These are phyloP conservation scores for Parazoanthus darwini DNA, from an alignment of 92 coral and sea anemone genomes.

Conservation along the genomic window DNA sequence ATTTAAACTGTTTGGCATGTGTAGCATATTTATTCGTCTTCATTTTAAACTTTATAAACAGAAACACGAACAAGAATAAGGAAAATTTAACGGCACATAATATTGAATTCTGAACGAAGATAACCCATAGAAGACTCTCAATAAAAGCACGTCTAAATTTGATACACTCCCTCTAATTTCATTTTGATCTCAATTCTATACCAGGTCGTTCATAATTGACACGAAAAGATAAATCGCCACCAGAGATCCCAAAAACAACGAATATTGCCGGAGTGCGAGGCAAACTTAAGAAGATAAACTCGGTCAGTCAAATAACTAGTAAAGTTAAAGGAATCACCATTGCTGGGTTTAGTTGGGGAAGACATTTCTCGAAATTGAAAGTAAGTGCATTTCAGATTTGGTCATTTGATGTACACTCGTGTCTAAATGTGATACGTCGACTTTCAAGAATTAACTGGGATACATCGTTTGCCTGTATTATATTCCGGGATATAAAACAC, in stretches of 20 bases:
- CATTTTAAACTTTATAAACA: conserved; percentile 19
- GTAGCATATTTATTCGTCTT: conserved; percentile 14
- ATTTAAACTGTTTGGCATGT: conserved; percentile 1
- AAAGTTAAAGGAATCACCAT: neutral
- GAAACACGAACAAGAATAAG: conserved; percentile 17
- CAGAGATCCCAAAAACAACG: neutral
- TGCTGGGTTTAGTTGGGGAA: too few species aligned
- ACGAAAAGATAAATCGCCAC: neutral
- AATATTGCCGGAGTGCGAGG: neutral
- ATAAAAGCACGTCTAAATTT: conserved; percentile 26
- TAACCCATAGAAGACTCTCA: conserved; percentile 13
- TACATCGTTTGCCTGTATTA: too few species aligned
- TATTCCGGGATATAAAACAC: too few species aligned
- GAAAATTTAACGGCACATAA: neutral
- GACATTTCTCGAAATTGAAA: too few species aligned
- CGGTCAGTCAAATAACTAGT: neutral
- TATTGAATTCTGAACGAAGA: conserved; percentile 39
- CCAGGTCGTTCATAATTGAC: conserved; percentile 17
- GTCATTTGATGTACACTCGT: too few species aligned
- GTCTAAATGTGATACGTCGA: too few species aligned
- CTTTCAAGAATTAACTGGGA: too few species aligned
- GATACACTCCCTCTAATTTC: conserved; percentile 24
- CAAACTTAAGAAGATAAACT: neutral
- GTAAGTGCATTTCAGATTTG: too few species aligned
- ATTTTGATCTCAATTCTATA: conserved; percentile 39